A percentile compares a stretch with the other conserved stretches of the same genome.
Evolutionary conservation across 2,113 vertebrate genomes (phyloP).

Genomic region (Paradoxurus hermaphroditus): DNA sequence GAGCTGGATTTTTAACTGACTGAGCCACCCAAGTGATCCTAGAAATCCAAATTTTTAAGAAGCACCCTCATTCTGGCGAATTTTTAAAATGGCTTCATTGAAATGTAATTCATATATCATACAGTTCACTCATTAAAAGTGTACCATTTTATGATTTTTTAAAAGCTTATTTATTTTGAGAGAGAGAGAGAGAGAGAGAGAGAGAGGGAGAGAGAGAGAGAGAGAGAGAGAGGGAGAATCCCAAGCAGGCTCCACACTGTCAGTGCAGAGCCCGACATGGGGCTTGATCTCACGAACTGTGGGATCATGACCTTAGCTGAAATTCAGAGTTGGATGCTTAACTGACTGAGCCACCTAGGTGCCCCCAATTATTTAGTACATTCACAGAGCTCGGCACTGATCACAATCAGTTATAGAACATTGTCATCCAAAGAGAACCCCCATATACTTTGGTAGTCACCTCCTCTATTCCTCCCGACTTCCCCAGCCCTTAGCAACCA

Average conservation of each 20-base stretch:
- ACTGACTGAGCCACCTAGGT: no score
- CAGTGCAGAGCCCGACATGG: no score
- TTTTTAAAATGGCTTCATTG: background rate
- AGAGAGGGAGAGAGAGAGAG: no score
- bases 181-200: no score
- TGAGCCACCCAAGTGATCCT: no score
- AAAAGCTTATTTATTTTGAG: no score
- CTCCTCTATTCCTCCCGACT: background rate
- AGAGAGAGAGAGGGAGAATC: no score
- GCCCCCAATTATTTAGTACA: background rate
- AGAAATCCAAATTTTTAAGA: background rate
- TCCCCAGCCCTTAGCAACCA: background rate
- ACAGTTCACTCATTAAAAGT: background rate
- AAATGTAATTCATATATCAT: background rate
- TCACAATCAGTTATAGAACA: background rate
- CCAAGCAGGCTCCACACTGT: no score
- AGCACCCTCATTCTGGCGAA: background rate
- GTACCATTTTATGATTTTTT: background rate
- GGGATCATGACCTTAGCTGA: no score
- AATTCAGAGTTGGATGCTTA: no score
- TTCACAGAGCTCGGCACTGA: background rate
- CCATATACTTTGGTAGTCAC: background rate
- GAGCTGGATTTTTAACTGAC: no score
- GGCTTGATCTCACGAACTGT: no score
- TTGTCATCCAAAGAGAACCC: background rate